Evolutionary conservation across 2,797 vertebrate species (phyloP).

Genomic region (Pseudotriccus pelzelni): DNA sequence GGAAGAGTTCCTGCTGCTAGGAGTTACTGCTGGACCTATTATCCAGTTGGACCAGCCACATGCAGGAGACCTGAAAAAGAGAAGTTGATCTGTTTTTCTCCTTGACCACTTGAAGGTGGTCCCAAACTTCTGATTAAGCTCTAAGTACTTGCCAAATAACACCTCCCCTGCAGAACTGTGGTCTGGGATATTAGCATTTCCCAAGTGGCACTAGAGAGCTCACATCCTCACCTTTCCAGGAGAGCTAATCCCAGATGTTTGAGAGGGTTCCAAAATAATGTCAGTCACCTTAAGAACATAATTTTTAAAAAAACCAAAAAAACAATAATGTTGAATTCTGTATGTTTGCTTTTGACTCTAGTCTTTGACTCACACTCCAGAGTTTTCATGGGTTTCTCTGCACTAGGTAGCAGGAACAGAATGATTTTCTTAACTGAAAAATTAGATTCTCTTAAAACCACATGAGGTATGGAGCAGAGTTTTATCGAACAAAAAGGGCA

Average conservation of each 20-base stretch:
- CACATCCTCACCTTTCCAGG: background rate
- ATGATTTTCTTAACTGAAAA: background rate
- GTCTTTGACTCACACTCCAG: background rate
- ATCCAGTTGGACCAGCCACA: background rate
- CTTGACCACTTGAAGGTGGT: background rate
- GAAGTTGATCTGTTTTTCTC: background rate
- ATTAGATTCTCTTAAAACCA: background rate
- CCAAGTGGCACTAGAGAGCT: background rate
- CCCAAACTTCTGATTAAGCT: background rate
- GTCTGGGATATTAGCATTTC: background rate
- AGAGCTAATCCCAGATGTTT: background rate
- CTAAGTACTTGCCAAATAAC: background rate
- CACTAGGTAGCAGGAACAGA: background rate
- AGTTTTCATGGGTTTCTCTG: background rate
- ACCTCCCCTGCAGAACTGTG: background rate
- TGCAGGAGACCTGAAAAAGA: background rate
- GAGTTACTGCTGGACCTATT: background rate
- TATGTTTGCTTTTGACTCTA: background rate
- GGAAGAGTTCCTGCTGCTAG: background rate
- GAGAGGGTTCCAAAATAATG: background rate
- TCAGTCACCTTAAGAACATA: background rate
- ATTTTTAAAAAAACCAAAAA: background rate
- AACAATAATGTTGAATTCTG: background rate
- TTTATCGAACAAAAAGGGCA: background rate
- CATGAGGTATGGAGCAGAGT: background rate